These are phyloP conservation scores for Sminthurinus signatus DNA, from an alignment of 1,140 invertebrate species.

Conservation along the genomic window DNA sequence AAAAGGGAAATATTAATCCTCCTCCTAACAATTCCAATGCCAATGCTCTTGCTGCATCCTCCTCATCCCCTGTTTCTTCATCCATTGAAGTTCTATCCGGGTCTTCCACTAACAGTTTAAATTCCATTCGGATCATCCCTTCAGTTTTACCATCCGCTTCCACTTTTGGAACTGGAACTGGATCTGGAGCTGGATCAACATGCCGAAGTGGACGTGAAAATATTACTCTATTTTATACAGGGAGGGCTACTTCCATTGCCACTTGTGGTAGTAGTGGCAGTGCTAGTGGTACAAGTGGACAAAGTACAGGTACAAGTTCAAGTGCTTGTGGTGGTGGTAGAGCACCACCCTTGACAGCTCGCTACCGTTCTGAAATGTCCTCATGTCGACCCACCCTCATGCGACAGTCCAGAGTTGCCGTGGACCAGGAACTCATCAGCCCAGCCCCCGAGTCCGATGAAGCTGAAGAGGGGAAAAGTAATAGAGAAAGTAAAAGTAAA, in stretches of 20 bases:
- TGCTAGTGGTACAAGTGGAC: no score
- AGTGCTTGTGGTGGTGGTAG: background rate
- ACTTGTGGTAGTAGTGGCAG: background rate
- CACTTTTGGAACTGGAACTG: no score
- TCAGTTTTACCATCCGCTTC: background rate
- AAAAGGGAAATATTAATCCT: background rate
- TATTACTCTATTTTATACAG: no score
- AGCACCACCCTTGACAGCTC: background rate
- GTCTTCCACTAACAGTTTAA: no score
- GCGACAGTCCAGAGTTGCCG: constrained; percentile 32
- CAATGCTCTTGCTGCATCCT: background rate
- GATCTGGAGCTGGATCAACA: no score
- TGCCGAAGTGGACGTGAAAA: no score
- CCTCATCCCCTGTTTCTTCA: background rate
- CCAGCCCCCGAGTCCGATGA: background rate
- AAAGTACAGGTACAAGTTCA: no score
- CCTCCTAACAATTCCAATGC: background rate
- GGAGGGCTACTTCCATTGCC: no score
- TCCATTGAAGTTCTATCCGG: background rate
- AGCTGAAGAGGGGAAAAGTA: background rate
- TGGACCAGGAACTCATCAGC: constrained; percentile 26
- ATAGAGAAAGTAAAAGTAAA: no score
- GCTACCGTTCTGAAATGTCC: constrained; percentile 16
- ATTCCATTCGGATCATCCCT: background rate
- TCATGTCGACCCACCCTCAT: constrained; percentile 29